phyloP scores from a whole-genome alignment of 2,113 vertebrate genomes.

The Leptosomus discolor region DNA sequence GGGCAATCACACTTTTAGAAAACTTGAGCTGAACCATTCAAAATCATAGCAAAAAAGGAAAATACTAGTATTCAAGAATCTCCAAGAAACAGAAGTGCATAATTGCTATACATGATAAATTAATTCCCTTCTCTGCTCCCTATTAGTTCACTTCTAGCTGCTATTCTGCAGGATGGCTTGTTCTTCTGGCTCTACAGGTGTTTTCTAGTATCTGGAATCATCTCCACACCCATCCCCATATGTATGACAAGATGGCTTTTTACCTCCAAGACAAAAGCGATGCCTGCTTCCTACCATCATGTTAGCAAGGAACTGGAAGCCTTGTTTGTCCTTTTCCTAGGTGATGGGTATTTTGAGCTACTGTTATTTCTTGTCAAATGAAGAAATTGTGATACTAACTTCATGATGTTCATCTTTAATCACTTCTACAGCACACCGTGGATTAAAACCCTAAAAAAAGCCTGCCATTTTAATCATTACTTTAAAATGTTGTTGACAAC shows the following conservation, averaged over 20 bases:
- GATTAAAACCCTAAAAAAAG: neutral
- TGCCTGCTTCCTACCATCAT: neutral
- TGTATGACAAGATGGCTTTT: neutral
- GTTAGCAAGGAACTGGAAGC: neutral
- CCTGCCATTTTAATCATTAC: neutral
- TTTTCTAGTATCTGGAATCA: neutral
- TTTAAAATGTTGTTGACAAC: neutral
- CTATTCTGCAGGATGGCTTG: neutral
- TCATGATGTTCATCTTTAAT: neutral
- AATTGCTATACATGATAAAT: neutral
- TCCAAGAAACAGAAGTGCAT: neutral
- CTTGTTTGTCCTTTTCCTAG: neutral
- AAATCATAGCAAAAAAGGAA: neutral
- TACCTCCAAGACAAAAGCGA: neutral
- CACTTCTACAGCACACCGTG: neutral
- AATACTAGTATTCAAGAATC: neutral
- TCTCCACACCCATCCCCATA: neutral
- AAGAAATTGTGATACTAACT: neutral
- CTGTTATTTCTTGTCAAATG: neutral
- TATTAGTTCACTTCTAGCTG: neutral
- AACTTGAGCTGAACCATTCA: neutral
- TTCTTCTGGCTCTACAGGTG: neutral
- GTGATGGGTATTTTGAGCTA: neutral
- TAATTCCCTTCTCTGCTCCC: neutral
- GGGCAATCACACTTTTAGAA: neutral